Conservation (phyloP, 2,113 vertebrate species). For the Hyla sarda region DNA sequence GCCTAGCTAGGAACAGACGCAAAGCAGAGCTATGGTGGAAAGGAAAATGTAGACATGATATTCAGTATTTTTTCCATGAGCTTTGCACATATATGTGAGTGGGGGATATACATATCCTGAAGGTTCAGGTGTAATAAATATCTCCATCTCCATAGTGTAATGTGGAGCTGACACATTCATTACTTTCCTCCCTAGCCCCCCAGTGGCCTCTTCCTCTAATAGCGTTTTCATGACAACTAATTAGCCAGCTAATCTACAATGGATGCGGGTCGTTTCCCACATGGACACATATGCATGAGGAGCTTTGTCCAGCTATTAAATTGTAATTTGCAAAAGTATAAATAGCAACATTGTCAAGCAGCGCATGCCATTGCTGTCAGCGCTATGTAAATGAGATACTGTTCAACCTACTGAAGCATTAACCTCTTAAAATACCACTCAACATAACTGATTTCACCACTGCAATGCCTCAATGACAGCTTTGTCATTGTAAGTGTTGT, state of each 20-base stretch:
- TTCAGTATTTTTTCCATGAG: too few relatives aligned
- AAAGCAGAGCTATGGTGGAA: neutral
- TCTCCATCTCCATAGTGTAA: neutral
- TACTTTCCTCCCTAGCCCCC: constrained; percentile 6
- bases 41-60: neutral
- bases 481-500: neutral
- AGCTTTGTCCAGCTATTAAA: constrained; percentile 68
- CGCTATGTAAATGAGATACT: constrained; percentile 21
- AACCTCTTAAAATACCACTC: constrained; percentile 17
- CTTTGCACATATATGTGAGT: neutral
- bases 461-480: neutral
- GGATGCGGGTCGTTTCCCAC: constrained; percentile 65
- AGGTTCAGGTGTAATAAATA: neutral
- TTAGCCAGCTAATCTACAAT: constrained; percentile 70
- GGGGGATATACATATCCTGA: neutral
- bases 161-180: constrained; percentile 22
- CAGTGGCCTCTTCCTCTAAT: constrained; percentile 64
- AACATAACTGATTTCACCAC: neutral
- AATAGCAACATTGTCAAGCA: constrained; percentile 61
- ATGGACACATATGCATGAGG: constrained; percentile 64
- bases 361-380: constrained; percentile 7
- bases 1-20: neutral
- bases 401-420: constrained; percentile 42
- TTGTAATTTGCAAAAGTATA: constrained; percentile 65
- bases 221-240: constrained; percentile 70